Base-by-base conservation (phyloP, 1,140 invertebrate genomes). In the Chrysoperla carnea region DNA sequence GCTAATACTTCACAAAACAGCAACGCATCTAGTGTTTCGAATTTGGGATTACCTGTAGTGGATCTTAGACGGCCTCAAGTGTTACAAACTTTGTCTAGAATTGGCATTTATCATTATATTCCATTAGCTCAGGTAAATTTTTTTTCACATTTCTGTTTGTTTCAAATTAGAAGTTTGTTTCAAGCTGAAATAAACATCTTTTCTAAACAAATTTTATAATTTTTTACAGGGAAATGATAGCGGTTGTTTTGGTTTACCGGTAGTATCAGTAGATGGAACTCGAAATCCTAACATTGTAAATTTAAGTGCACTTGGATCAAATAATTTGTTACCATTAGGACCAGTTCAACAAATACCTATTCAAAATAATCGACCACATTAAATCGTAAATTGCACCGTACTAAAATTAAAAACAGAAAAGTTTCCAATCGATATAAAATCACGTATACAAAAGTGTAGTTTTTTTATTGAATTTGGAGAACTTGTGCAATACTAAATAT, bases 61-160 rank as follows among this genome's bases (percentile, higher is more conserved):
- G 79, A 84, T 55, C 55, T 83, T 2, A 77, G 76, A 42, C 72
- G 76, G 29, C 69, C 73, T 3, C 69, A 72, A 6, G 69, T 73
- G 29, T 52, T 80, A 9, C 70, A 70, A 46, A 67, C 75, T 38
- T 60, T 84, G 13, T 65, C 64, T 41, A 70, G 58, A 55, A 60
- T 83, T 43, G 81, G 81, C 37, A 79, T 84, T 47, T 72, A 73
- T 46, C 76, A 73, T 59, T 82, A 77, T 55, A 78, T 84, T 48
- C 78, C 79, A 3, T 57, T 83, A 38, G 76, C 75, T 0, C 75
- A 75, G 52, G 55, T 76, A 33, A 33, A 4, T 11, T 33, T 11
- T 33, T 33, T 33, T 33, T 33, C n/a, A n/a, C n/a, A n/a, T n/a
- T n/a, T n/a, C n/a, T n/a, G n/a, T n/a, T n/a, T n/a, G n/a, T n/a